Base-by-base conservation (phyloP, 2,888 invertebrate species). In the Electrophaes corylata region DNA sequence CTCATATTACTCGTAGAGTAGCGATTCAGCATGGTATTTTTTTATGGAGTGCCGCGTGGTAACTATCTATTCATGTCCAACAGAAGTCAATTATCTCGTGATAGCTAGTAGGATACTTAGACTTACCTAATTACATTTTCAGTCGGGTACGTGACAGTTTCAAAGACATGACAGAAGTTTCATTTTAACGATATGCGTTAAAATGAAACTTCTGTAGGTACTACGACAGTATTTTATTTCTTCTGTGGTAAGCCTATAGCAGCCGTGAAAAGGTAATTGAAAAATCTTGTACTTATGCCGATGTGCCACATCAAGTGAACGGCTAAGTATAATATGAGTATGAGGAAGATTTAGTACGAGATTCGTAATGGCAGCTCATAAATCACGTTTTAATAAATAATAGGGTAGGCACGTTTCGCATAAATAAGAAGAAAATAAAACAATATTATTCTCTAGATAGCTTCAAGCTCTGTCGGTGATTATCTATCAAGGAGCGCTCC, bases 291-390 rank as follows among this genome's bases (percentile, higher is more conserved):
- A 16, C 16, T 37, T 37, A 35, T 16, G 4, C n/a, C n/a, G n/a
- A n/a, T n/a, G n/a, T n/a, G n/a, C 10, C 37, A 37, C 8, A 37
- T 37, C 35, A 16, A 6, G 47, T 18, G 47, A 39, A 49, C 43
- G 19, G 47, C 45, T 46, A 54, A 54, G 20, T 31, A 31, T 41
- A 19, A 14, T 16, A 10, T 10, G 1, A 29, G 26, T 53, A 64
- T 55, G 41, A 50, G 55, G 63, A 40, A 39, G 26, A 46, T 46
- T 50, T 41, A 49, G 49, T 49, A 49, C 20, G 20, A 14, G 23
- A 41, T 20, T 43, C 19, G 41, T 51, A 51, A 37, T 23, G 35
- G 41, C 44, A 26, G 35, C 35, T 37, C 43, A 51, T 51, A 51
- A 51, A 44, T 51, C 44, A 51, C 20, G 5, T 26, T 51, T 35